phyloP scores from a whole-genome alignment of 1,140 invertebrate genomes.

The Drosophila micromelanica region DNA sequence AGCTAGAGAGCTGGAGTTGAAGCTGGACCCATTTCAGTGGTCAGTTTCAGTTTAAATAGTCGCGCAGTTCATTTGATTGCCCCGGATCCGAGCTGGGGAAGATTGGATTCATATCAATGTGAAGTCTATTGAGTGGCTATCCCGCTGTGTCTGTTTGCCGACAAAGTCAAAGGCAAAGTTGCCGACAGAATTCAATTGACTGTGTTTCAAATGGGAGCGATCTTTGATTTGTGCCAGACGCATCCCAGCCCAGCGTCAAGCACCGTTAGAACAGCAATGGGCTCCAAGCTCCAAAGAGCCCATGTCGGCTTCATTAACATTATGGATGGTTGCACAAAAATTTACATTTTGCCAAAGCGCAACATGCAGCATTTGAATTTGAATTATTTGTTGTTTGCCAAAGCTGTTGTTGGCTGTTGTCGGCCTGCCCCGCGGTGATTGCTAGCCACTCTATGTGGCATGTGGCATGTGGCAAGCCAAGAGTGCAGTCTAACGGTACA shows the following conservation, averaged over 20 bases:
- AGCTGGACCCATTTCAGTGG: conserved; percentile 28
- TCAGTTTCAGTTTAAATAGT: conserved; percentile 64
- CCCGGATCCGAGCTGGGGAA: conserved; percentile 2
- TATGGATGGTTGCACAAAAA: conserved; percentile 66
- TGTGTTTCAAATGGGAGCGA: conserved; percentile 20
- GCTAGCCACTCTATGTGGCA: background rate
- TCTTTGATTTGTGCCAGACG: conserved; percentile 47
- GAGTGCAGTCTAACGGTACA: conserved; percentile 67
- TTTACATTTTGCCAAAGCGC: conserved; percentile 62
- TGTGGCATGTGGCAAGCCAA: conserved; percentile 56
- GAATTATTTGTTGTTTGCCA: conserved; percentile 14
- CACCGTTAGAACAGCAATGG: conserved; percentile 58
- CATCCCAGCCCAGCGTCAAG: conserved; percentile 25
- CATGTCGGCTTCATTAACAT: conserved; percentile 71
- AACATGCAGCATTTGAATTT: conserved; percentile 25
- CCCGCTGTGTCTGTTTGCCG: conserved; percentile 74
- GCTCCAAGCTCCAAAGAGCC: conserved; percentile 5
- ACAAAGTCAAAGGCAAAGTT: conserved; percentile 76
- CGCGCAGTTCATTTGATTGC: conserved; percentile 57
- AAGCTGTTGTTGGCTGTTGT: conserved; percentile 27
- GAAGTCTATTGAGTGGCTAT: conserved; percentile 31
- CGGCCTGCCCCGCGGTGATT: conserved; percentile 15
- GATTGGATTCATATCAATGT: conserved; percentile 48
- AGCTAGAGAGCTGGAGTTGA: background rate
- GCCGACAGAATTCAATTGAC: conserved; percentile 72